These are phyloP conservation scores for Microcaecilia unicolor DNA, from an alignment of 2,797 vertebrate species.

Conservation along the genomic window DNA sequence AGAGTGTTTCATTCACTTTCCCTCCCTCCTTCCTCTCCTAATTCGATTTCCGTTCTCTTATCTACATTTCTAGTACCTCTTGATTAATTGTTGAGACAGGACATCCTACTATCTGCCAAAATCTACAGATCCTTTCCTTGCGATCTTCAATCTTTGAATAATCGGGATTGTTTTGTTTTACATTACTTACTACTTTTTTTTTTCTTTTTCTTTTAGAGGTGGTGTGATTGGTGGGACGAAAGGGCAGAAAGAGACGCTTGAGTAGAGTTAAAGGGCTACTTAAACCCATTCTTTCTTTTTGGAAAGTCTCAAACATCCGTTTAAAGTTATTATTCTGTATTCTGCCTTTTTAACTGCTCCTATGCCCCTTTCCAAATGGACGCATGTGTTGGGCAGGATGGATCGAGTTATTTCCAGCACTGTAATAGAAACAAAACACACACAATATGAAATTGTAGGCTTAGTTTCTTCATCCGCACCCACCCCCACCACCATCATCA, in stretches of 20 bases:
- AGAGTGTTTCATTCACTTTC: slow-evolving; percentile 5
- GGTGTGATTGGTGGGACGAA: slow-evolving; percentile 12
- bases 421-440: no score
- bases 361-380: no score
- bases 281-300: slow-evolving; percentile 15
- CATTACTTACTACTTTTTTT: no score
- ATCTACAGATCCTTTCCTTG: slow-evolving; percentile 2
- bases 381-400: no score
- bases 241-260: slow-evolving; percentile 26
- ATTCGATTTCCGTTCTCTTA: slow-evolving; percentile 46
- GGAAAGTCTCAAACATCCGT: slow-evolving; percentile 33
- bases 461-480: no score
- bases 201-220: slow-evolving; percentile 1
- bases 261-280: slow-evolving; percentile 37
- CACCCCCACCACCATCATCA: no score
- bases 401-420: no score
- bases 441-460: no score
- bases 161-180: no score
- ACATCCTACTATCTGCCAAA: slow-evolving; percentile 16
- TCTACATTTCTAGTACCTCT: slow-evolving; percentile 42
- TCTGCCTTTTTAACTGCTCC: no score
- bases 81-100: slow-evolving; percentile 24
- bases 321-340: slow-evolving; percentile 19
- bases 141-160: slow-evolving; percentile 11
- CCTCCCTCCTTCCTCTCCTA: slow-evolving; percentile 22